A percentile compares a stretch with the other conserved stretches of the same genome.
Evolutionary conservation across 2,888 invertebrate species (phyloP).

Genomic region (Phania funesta): DNA sequence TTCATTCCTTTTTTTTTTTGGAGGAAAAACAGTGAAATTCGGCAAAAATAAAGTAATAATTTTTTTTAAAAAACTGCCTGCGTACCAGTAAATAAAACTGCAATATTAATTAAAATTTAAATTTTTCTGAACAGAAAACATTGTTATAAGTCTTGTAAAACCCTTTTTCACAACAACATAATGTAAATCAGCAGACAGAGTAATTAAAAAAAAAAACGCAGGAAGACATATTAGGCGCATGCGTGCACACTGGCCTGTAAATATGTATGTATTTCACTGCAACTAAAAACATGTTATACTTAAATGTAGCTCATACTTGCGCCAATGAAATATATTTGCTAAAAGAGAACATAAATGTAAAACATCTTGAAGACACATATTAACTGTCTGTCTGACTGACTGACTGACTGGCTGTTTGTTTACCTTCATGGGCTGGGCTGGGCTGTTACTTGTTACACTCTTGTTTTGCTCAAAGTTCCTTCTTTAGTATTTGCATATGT

Average conservation of each 20-base stretch:
- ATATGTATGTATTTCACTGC: neutral
- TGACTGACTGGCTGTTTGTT: neutral
- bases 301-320: neutral
- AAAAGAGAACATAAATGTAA: constrained; percentile 15
- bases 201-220: neutral
- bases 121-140: constrained; percentile 54
- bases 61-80: neutral
- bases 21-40: neutral
- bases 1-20: neutral
- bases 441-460: neutral
- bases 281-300: constrained; percentile 4
- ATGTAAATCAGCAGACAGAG: neutral
- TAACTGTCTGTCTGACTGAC: neutral
- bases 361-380: constrained; percentile 34
- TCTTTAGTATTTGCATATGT: constrained; percentile 9
- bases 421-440: neutral
- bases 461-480: constrained; percentile 17
- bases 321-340: neutral
- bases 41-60: constrained; percentile 27
- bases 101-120: constrained; percentile 53
- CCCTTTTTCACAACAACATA: constrained; percentile 2
- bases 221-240: constrained; percentile 44
- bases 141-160: constrained; percentile 55
- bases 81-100: neutral
- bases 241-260: constrained; percentile 33